phyloP scores from a whole-genome alignment of 2,797 vertebrate genomes.

The Enoplosus armatus region DNA sequence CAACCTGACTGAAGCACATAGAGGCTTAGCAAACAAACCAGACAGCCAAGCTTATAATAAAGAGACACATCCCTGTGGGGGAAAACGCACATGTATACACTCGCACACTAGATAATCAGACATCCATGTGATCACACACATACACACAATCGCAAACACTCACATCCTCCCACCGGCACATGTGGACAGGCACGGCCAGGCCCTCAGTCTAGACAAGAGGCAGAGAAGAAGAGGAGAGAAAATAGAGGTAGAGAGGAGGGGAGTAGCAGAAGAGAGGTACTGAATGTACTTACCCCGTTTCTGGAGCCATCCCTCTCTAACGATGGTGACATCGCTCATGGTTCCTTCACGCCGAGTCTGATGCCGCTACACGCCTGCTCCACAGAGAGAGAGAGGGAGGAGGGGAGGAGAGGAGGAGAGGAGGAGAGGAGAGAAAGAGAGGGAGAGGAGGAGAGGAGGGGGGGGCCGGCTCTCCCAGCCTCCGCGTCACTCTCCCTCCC shows the following conservation, averaged over 20 bases:
- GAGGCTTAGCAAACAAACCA: constrained; percentile 68
- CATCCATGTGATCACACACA: constrained; percentile 72
- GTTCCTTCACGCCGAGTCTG: constrained; percentile 93
- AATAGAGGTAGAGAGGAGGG: constrained; percentile 48
- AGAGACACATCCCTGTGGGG: constrained; percentile 58
- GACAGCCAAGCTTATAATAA: constrained; percentile 65
- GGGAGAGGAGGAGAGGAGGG: constrained; percentile 78
- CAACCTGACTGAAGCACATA: constrained; percentile 57
- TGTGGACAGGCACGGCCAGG: constrained; percentile 75
- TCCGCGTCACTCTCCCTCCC: constrained; percentile 87
- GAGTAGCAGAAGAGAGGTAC: constrained; percentile 53
- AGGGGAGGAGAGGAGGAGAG: constrained; percentile 75
- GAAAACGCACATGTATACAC: constrained; percentile 33
- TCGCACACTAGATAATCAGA: constrained; percentile 59
- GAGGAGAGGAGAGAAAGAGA: constrained; percentile 63
- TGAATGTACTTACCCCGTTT: constrained; percentile 94
- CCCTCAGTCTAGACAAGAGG: constrained; percentile 77
- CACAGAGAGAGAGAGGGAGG: constrained; percentile 82
- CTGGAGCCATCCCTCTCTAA: constrained; percentile 99
- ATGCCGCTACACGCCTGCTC: constrained; percentile 88
- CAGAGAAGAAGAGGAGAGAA: constrained; percentile 54
- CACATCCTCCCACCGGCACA: constrained; percentile 77
- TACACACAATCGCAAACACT: constrained; percentile 57
- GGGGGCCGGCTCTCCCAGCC: constrained; percentile 83
- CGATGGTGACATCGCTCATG: constrained; percentile 99